Evolutionary conservation across 2,797 vertebrate genomes (phyloP), one percentile per base, ranked within the genome.

Genomic region (Sebastolobus altivelis): DNA sequence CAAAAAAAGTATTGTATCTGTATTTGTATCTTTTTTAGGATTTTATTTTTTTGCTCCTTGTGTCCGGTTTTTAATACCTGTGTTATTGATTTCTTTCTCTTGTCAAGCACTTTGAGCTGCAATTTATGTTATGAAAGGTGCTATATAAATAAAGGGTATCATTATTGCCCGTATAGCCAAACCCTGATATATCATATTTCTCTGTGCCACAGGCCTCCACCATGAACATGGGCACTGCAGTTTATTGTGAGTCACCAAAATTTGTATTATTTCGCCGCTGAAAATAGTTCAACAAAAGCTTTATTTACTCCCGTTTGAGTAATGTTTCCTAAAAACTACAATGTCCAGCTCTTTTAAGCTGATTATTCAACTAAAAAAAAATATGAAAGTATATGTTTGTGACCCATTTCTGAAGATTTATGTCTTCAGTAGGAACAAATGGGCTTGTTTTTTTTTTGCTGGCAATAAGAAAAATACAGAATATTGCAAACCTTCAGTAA

Each of bases 171-270:
- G 38, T 14, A 25, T 8, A 46, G 14, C 3, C 31, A 60, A 58
- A 8, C 20, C 25, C 52, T 8, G 8, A 40, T 29, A 0, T 4
- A 13, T 25, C 35, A 0, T 18, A 35, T 71, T 56, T 56, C 10
- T 40, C 3, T 31, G 4, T 54, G 2, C 11, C 5, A 43, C 0
- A 4, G n/a, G 2, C 4, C 3, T 25, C 8, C 2, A 31, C 3
- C 35, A 37, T 4, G 31, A 59, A 37, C 22, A 31, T 3, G 8
- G 3, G 1, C 9, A n/a, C 20, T 54, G 9, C 12, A 9, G 7
- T 8, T 20, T 18, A 37, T 69, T 49, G 20, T 0, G 27, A 49
- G 3, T 1, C 8, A 0, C 62, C 1, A 60, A 56, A 71, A 71
- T 43, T 6, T 59, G 25, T 65, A 65, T 65, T 5, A 6, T 62